A percentile compares a stretch with the other conserved stretches of the same genome.
Conservation (phyloP, 2,113 vertebrate genomes). For the Eubucco bourcierii region DNA sequence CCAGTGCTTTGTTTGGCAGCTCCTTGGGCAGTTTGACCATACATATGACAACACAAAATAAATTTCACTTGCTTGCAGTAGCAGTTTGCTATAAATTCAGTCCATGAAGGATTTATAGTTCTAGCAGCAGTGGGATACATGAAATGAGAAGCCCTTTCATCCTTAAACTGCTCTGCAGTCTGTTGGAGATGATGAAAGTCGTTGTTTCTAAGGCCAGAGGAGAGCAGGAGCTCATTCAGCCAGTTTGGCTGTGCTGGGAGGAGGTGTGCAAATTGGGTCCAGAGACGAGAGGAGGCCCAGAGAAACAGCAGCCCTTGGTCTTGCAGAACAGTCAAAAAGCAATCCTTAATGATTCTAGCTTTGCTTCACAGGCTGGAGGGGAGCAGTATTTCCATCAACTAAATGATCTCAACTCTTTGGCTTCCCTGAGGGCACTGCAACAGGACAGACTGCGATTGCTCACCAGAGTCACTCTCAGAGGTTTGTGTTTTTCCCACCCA, state of each 20-base stretch:
- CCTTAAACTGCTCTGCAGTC: conserved; percentile 34
- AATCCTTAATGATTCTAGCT: conserved; percentile 16
- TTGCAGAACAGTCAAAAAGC: conserved; percentile 3
- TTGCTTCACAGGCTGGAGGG: conserved; percentile 32
- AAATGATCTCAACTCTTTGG: conserved; percentile 2
- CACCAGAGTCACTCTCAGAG: conserved; percentile 8
- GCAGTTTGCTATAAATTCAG: conserved; percentile 50
- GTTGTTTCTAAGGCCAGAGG: conserved; percentile 43
- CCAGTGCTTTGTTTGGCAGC: conserved; percentile 8
- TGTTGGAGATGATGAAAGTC: conserved; percentile 22
- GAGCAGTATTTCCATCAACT: conserved; percentile 36
- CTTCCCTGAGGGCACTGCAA: conserved; percentile 38
- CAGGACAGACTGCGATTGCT: background rate
- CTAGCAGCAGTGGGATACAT: conserved; percentile 45
- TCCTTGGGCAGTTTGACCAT: conserved; percentile 19
- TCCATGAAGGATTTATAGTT: conserved; percentile 31
- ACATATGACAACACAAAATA: conserved; percentile 35
- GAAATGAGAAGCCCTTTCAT: conserved; percentile 61
- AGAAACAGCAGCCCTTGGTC: conserved; percentile 29
- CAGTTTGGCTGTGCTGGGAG: background rate
- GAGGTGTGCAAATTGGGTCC: conserved; percentile 5
- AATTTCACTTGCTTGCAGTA: conserved; percentile 34
- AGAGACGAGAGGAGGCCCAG: background rate
- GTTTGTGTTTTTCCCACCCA: conserved; percentile 30
- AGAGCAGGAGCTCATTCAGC: conserved; percentile 6